Evolutionary conservation across 2,888 invertebrate genomes (phyloP).

Genomic region (Nudaria mundana): DNA sequence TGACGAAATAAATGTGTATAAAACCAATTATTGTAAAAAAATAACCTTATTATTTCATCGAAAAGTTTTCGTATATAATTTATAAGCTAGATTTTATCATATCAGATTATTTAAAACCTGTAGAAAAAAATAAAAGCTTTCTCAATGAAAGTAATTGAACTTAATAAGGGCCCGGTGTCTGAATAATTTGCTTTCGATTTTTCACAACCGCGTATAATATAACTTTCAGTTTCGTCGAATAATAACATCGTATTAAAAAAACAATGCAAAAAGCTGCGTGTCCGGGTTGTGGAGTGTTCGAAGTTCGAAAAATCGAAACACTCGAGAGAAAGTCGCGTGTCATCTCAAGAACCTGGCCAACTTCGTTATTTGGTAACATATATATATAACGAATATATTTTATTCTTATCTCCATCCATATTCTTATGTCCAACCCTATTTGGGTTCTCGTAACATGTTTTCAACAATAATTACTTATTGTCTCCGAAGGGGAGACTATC

Average conservation of each 20-base stretch:
- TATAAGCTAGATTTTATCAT: too few species aligned
- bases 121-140: constrained; percentile 40
- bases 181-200: constrained; percentile 62
- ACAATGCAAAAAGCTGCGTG: constrained; percentile 62
- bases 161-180: constrained; percentile 43
- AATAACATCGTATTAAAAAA: constrained; percentile 68
- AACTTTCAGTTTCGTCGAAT: constrained; percentile 69
- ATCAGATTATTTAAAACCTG: too few species aligned
- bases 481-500: too few species aligned
- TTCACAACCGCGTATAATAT: constrained; percentile 53
- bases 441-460: constrained; percentile 11
- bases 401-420: constrained; percentile 33
- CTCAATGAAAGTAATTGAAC: constrained; percentile 34
- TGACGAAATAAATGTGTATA: too few species aligned
- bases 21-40: too few species aligned
- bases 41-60: too few species aligned
- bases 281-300: constrained; percentile 65
- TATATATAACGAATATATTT: constrained; percentile 53
- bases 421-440: constrained; percentile 32
- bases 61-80: too few species aligned
- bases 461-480: constrained; percentile 40
- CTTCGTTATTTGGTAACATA: constrained; percentile 53
- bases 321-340: constrained; percentile 66
- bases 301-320: too few species aligned
- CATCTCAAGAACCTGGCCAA: constrained; percentile 47